A percentile compares a stretch with the other conserved stretches of the same genome.
phyloP scores from a whole-genome alignment of 2,113 vertebrate species.

The Limanda limanda region DNA sequence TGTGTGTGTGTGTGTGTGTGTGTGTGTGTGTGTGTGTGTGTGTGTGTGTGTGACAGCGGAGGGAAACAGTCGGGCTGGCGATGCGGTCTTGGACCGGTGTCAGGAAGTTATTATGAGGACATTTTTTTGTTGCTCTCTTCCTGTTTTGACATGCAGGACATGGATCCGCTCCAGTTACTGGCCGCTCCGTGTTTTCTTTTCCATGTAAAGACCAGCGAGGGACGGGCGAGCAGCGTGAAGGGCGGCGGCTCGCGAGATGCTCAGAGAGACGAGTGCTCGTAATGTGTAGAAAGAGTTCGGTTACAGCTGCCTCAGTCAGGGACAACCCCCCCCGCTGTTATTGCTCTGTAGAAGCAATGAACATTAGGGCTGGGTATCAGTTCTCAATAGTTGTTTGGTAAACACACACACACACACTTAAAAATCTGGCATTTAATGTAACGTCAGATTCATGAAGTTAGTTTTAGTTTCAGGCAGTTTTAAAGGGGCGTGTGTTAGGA shows the following conservation, averaged over 20 bases:
- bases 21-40: no score
- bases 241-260: background rate
- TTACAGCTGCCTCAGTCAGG: background rate
- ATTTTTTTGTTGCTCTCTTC: constrained; percentile 60
- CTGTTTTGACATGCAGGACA: constrained; percentile 68
- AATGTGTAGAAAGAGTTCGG: background rate
- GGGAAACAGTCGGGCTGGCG: constrained; percentile 11
- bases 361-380: no score
- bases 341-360: no score
- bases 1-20: no score
- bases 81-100: constrained; percentile 51
- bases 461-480: no score
- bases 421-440: no score
- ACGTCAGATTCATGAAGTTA: no score
- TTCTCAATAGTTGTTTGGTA: no score
- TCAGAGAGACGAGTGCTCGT: background rate
- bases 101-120: constrained; percentile 72
- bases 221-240: background rate
- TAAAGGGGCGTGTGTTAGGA: no score
- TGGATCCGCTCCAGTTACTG: constrained; percentile 24
- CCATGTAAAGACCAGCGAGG: background rate
- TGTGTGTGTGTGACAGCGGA: constrained; percentile 4
- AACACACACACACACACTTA: no score
- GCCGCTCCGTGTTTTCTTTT: constrained; percentile 4
- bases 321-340: no score